These are phyloP conservation scores for Drosophila paranaensis DNA, from an alignment of 2,888 invertebrate species.

Conservation along the genomic window DNA sequence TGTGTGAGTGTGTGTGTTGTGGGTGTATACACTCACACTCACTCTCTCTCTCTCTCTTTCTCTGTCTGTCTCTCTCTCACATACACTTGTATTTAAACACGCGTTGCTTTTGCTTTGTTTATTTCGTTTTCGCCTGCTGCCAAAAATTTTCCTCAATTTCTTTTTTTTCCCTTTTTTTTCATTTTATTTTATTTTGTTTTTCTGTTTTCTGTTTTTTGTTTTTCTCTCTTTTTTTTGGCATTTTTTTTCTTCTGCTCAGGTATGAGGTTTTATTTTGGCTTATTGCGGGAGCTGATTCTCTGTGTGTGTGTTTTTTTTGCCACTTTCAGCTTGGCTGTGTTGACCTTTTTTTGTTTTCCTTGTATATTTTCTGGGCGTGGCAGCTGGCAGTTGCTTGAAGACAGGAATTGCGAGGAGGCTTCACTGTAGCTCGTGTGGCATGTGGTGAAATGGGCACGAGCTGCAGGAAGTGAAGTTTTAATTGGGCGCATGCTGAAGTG, in stretches of 20 bases:
- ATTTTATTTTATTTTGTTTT: constrained; percentile 23
- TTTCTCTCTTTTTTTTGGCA: constrained; percentile 13
- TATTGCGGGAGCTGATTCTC: constrained; percentile 62
- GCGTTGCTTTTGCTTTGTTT: constrained; percentile 47
- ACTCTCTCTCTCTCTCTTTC: not conserved
- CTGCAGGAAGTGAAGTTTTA: constrained; percentile 28
- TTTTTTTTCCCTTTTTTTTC: constrained; percentile 32
- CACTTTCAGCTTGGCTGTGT: constrained; percentile 49
- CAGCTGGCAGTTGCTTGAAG: constrained; percentile 51
- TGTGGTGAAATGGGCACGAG: constrained; percentile 20
- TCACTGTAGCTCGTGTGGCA: constrained; percentile 25
- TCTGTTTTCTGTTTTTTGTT: constrained; percentile 26
- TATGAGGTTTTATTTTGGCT: constrained; percentile 72
- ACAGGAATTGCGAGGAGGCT: constrained; percentile 37
- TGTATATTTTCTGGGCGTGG: constrained; percentile 72
- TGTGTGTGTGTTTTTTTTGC: constrained; percentile 31
- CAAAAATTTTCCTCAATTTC: constrained; percentile 57
- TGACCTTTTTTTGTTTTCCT: constrained; percentile 62
- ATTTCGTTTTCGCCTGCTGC: constrained; percentile 47
- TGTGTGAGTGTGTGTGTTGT: constrained; percentile 26
- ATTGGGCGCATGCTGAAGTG: constrained; percentile 15
- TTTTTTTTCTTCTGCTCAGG: constrained; percentile 53
- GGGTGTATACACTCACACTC: constrained; percentile 2
- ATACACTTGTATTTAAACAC: constrained; percentile 44
- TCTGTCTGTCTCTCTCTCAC: not conserved